Conservation (phyloP, 2,888 invertebrate genomes). For the Pasiphila rectangulata region DNA sequence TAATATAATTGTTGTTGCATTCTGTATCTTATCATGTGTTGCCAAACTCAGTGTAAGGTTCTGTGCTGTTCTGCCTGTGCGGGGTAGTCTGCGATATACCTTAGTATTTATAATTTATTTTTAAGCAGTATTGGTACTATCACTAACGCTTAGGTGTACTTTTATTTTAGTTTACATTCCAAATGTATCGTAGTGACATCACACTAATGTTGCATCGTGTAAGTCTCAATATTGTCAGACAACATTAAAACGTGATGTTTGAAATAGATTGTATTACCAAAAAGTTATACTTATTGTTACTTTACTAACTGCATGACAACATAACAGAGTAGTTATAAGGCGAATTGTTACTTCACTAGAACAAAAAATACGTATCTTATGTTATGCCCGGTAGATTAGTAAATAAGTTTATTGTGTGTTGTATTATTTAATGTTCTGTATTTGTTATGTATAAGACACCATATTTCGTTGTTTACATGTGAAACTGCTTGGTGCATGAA, state of each 20-base stretch:
- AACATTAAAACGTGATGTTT: conserved; percentile 47
- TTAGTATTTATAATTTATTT: conserved; percentile 62
- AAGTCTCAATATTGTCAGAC: conserved; percentile 27
- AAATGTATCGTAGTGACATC: conserved; percentile 51
- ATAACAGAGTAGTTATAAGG: conserved; percentile 47
- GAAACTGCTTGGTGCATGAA: conserved; percentile 57
- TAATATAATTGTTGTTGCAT: conserved; percentile 38
- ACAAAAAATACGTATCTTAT: conserved; percentile 53
- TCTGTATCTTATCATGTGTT: conserved; percentile 54
- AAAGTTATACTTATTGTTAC: conserved; percentile 49
- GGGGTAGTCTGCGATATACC: conserved; percentile 31
- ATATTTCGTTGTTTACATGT: conserved; percentile 46
- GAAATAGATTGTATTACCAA: conserved; percentile 56
- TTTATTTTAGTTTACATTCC: conserved; percentile 71
- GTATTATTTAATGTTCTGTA: conserved; percentile 45
- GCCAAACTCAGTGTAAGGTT: conserved; percentile 38
- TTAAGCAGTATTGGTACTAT: conserved; percentile 73
- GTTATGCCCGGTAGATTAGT: conserved; percentile 32
- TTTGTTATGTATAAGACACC: conserved; percentile 45
- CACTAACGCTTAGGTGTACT: conserved; percentile 61
- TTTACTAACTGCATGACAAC: conserved; percentile 73
- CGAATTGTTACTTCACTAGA: conserved; percentile 59
- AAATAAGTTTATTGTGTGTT: conserved; percentile 33
- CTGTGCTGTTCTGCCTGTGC: conserved; percentile 24
- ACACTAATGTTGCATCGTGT: conserved; percentile 41